Conservation (phyloP, 1,140 invertebrate species). For the Drosophila takahashii region DNA sequence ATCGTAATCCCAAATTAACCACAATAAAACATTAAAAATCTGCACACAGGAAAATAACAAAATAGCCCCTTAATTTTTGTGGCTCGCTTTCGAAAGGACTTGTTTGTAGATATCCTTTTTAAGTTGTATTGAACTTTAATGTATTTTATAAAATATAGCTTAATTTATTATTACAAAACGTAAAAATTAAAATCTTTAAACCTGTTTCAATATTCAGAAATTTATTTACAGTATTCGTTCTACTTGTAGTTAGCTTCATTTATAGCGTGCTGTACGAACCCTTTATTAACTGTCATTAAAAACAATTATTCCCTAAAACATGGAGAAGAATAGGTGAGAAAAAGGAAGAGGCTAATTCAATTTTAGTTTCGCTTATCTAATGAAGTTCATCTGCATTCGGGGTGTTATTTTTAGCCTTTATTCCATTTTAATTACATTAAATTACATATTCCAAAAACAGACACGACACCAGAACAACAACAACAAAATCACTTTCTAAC, state of each 20-base stretch:
- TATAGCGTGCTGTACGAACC: not conserved
- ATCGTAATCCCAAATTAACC: constrained; percentile 24
- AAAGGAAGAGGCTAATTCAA: constrained; percentile 49
- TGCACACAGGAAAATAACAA: not conserved
- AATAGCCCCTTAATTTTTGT: no score
- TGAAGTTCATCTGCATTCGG: constrained; percentile 43
- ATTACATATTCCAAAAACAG: constrained; percentile 66
- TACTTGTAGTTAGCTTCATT: not conserved
- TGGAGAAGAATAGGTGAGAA: not conserved
- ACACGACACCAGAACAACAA: constrained; percentile 40
- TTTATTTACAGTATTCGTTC: not conserved
- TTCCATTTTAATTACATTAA: constrained; percentile 69
- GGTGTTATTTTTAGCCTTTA: constrained; percentile 28
- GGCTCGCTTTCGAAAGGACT: not conserved
- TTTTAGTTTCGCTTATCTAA: constrained; percentile 68
- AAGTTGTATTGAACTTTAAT: no score
- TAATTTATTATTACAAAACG: no score
- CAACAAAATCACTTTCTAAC: constrained; percentile 70
- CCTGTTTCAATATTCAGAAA: no score
- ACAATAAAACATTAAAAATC: constrained; percentile 17
- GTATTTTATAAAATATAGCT: no score
- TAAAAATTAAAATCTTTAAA: no score
- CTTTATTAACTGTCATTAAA: constrained; percentile 49
- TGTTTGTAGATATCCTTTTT: not conserved
- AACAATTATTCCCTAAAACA: constrained; percentile 14